A percentile compares a stretch with the other conserved stretches of the same genome.
Conservation (phyloP, 2,888 invertebrate species). For the Rhogogaster chlorosoma region DNA sequence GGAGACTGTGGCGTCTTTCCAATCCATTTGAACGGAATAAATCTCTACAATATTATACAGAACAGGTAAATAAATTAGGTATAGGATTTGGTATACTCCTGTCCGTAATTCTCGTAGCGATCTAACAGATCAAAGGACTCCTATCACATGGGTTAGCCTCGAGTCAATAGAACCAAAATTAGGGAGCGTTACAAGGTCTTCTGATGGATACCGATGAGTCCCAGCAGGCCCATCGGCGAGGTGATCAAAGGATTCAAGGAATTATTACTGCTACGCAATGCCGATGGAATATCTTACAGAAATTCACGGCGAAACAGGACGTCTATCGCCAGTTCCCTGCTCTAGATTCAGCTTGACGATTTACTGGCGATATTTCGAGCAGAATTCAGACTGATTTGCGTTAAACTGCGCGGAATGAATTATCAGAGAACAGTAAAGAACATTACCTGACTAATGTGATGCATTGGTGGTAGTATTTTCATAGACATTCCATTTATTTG, state of each 20-base stretch:
- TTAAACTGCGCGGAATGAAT: background rate
- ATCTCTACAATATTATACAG: slow-evolving; percentile 30
- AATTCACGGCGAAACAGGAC: background rate
- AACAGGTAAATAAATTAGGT: slow-evolving; percentile 8
- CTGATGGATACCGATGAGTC: background rate
- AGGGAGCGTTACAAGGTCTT: background rate
- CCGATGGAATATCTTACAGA: background rate
- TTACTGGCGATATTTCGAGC: background rate
- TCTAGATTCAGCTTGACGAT: background rate
- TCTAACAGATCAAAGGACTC: slow-evolving; percentile 7
- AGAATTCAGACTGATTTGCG: background rate
- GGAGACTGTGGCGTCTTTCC: slow-evolving; percentile 38
- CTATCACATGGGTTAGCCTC: background rate
- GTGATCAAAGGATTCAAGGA: slow-evolving; percentile 9
- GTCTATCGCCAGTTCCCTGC: background rate
- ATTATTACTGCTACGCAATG: background rate
- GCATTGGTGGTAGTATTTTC: slow-evolving; percentile 46
- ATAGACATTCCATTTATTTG: slow-evolving; percentile 34
- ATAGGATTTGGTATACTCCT: background rate
- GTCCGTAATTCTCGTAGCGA: background rate
- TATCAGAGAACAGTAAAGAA: background rate
- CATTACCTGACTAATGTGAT: slow-evolving; percentile 37
- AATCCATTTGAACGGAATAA: slow-evolving; percentile 32
- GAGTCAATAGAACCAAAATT: slow-evolving; percentile 20
- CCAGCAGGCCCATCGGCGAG: background rate